A percentile compares a stretch with the other conserved stretches of the same genome.
phyloP scores from a whole-genome alignment of 2,797 vertebrate genomes.

The Margarornis squamiger region DNA sequence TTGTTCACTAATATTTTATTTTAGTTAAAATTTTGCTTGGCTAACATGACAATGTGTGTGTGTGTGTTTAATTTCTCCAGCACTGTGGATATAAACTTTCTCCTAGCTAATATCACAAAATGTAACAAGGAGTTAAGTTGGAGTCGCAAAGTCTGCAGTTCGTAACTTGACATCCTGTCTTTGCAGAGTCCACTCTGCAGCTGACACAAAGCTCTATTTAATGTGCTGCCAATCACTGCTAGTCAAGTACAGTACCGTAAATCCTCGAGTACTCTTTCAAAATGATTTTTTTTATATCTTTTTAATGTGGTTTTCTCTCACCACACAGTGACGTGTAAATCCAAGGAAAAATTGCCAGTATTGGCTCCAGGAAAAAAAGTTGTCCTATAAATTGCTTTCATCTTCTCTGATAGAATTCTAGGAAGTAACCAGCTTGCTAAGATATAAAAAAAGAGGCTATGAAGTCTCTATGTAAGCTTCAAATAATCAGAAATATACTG shows the following conservation, averaged over 20 bases:
- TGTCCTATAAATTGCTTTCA: constrained; percentile 24
- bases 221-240: constrained; percentile 73
- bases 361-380: neutral
- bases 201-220: constrained; percentile 77
- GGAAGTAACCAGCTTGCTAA: neutral
- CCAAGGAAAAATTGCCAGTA: constrained; percentile 7
- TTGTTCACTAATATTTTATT: constrained; percentile 58
- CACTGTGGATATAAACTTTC: constrained; percentile 68
- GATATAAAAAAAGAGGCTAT: neutral
- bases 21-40: constrained; percentile 64
- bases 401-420: neutral
- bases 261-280: constrained; percentile 55
- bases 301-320: constrained; percentile 18
- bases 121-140: constrained; percentile 71
- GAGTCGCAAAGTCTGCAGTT: constrained; percentile 76
- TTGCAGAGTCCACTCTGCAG: constrained; percentile 68
- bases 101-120: constrained; percentile 74
- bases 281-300: constrained; percentile 47
- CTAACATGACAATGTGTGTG: neutral
- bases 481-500: neutral
- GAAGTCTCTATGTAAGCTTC: neutral
- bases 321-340: neutral
- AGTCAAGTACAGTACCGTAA: constrained; percentile 66
- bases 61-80: constrained; percentile 60
- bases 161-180: constrained; percentile 76